phyloP scores from a whole-genome alignment of 2,113 vertebrate genomes.

The Indicator indicator region DNA sequence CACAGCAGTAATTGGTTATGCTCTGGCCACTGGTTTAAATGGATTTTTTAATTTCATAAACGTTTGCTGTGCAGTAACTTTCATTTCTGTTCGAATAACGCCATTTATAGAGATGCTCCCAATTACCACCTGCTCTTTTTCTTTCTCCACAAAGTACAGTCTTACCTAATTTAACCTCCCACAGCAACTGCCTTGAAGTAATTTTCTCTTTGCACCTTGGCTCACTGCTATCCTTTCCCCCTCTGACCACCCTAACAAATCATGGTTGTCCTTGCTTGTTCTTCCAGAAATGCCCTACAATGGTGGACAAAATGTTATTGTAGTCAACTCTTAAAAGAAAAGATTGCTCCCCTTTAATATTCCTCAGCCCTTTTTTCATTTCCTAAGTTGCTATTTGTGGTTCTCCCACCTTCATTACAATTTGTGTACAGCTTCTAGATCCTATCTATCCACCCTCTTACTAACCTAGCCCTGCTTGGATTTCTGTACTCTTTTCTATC shows the following conservation, averaged over 20 bases:
- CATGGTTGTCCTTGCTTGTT: background rate
- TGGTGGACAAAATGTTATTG: background rate
- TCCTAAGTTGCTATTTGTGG: background rate
- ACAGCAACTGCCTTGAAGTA: conserved; percentile 31
- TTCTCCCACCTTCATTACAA: background rate
- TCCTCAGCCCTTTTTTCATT: background rate
- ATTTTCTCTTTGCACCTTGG: background rate
- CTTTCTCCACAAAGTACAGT: conserved; percentile 45
- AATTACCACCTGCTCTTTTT: conserved; percentile 63
- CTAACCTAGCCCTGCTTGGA: background rate
- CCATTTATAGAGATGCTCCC: conserved; percentile 57
- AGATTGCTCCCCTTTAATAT: background rate
- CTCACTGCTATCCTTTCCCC: background rate
- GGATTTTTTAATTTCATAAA: conserved; percentile 41
- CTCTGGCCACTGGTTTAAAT: conserved; percentile 9
- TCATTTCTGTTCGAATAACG: conserved; percentile 48
- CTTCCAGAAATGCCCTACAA: background rate
- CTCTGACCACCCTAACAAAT: background rate
- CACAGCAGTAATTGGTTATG: background rate
- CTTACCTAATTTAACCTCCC: conserved; percentile 61
- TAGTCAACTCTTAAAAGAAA: background rate
- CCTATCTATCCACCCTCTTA: background rate
- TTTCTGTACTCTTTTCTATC: background rate
- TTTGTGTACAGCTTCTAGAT: background rate
- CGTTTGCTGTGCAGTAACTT: conserved; percentile 18